phyloP scores from a whole-genome alignment of 2,888 invertebrate genomes.

The Lissocephala sabroskyi region DNA sequence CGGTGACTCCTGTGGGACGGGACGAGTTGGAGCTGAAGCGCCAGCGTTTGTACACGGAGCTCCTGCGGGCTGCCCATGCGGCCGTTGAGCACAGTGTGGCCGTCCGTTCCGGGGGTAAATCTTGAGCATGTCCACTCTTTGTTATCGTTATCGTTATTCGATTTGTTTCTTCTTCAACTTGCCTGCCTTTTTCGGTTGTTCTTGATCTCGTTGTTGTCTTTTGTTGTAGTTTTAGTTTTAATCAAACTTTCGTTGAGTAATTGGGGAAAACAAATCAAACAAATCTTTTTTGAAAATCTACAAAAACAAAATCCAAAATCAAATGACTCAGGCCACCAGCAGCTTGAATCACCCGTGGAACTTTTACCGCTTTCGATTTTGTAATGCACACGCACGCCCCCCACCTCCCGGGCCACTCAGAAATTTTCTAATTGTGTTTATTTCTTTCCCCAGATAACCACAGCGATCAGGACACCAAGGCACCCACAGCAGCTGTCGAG shows the following conservation, averaged over 20 bases:
- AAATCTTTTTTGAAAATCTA: too few relatives aligned
- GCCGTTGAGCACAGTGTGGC: conserved; percentile 81
- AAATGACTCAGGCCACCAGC: too few relatives aligned
- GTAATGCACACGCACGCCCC: too few relatives aligned
- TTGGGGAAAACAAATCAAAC: too few relatives aligned
- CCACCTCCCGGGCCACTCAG: too few relatives aligned
- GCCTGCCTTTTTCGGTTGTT: not conserved
- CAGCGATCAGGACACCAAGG: conserved; percentile 75
- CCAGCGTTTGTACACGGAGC: conserved; percentile 85
- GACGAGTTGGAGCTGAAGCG: conserved; percentile 84
- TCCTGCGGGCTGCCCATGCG: conserved; percentile 81
- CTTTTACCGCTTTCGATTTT: too few relatives aligned
- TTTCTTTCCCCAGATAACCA: conserved; percentile 31
- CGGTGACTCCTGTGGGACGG: conserved; percentile 84
- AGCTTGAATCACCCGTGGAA: too few relatives aligned
- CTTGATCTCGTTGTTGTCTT: not conserved
- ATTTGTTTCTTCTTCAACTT: not conserved
- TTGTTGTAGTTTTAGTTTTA: conserved; percentile 1
- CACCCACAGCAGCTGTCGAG: conserved; percentile 76
- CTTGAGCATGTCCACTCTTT: not conserved
- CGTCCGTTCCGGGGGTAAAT: conserved; percentile 64
- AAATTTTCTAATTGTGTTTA: too few relatives aligned
- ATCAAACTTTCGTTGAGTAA: too few relatives aligned
- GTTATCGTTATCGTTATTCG: not conserved
- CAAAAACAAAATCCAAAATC: too few relatives aligned